A percentile compares a stretch with the other conserved stretches of the same genome.
phyloP scores from a whole-genome alignment of 2,888 invertebrate genomes.

The Tachina grossa region DNA sequence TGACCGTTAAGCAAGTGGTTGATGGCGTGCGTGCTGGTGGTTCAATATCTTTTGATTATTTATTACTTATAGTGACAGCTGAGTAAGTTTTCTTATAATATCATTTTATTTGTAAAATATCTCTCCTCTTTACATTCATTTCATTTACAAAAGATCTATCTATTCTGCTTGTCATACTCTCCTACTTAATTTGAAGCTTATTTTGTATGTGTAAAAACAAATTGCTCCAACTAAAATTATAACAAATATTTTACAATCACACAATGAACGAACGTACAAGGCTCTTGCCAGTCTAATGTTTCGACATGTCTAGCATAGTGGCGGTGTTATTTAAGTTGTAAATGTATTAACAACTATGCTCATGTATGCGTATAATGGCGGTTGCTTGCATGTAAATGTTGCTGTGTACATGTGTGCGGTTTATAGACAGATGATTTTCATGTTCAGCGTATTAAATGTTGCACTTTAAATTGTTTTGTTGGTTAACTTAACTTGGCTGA shows the following conservation, averaged over 20 bases:
- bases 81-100: conserved; percentile 85
- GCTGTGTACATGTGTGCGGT: conserved; percentile 22
- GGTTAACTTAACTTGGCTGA: conserved; percentile 16
- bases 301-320: conserved; percentile 36
- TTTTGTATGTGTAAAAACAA: not conserved
- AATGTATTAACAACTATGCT: conserved; percentile 25
- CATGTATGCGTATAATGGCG: not conserved
- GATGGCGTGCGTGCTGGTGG: conserved; percentile 90
- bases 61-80: conserved; percentile 90
- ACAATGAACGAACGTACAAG: not conserved
- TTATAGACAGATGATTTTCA: conserved; percentile 61
- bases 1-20: conserved; percentile 93
- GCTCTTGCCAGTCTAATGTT: conserved; percentile 18
- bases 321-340: conserved; percentile 26
- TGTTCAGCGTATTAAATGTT: conserved; percentile 61
- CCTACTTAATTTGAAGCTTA: not conserved
- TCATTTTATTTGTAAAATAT: not conserved
- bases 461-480: conserved; percentile 54
- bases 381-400: conserved; percentile 16
- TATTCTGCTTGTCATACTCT: not conserved
- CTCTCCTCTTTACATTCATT: too few species aligned
- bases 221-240: conserved; percentile 11
- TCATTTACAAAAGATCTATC: too few species aligned
- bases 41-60: conserved; percentile 91
- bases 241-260: conserved; percentile 12